Evolutionary conservation across 2,888 invertebrate species (phyloP), one percentile per base, ranked within the genome.

Genomic region (Brenthis ino): DNA sequence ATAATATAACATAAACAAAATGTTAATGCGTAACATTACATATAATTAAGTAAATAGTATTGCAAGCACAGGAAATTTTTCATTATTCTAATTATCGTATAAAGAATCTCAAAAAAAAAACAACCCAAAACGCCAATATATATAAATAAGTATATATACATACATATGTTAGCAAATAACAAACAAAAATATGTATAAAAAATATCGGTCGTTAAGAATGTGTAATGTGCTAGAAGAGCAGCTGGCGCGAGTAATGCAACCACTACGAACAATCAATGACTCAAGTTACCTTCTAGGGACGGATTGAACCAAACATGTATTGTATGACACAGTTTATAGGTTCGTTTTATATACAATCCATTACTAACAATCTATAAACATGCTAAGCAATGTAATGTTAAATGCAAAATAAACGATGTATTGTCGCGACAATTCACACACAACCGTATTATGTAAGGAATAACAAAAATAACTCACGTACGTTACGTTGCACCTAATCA

Each of bases 251-350:
- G 33, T 37, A 63, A 53, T 48, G 50, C 28, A 33, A 63, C 43
- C 16, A 64, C 58, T 54, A 67, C 57, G 56, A 65, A 64, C 56
- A 61, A 61, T 66, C 61, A 67, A 70, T 65, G 64, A 73, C 61
- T 72, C 70, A 71, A 20, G 66, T 76, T 83, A 83, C 77, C 80
- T 79, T 74, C 81, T 84, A 87, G 85, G 91, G 91, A 91, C 91
- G 91, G 91, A 91, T 82, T 85, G 77, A 83, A 85, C 81, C 82
- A 84, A 86, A 85, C 79, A 74, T 79, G 68, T 51, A 70, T 68
- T 71, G 43, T 57, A 60, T 76, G 75, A 77, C 72, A 78, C 74
- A 79, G 70, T 76, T 75, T 66, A 75, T 70, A 79, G 73, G 63
- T 76, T 76, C 61, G 63, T 60, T 72, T 77, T 75, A 76, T 78